Conservation (phyloP, 2,113 vertebrate species). For the Ochotona curzoniae region DNA sequence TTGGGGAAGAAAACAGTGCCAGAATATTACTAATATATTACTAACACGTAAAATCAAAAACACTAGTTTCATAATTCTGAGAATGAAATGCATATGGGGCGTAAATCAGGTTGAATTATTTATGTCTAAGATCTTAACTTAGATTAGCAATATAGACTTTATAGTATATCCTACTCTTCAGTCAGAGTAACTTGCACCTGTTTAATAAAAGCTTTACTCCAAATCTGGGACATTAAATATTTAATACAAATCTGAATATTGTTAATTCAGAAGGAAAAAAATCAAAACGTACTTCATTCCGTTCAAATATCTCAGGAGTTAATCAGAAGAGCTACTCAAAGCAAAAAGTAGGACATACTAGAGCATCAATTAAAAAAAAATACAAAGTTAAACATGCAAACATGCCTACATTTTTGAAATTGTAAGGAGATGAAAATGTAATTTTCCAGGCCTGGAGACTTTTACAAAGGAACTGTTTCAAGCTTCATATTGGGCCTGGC, state of each 20-base stretch:
- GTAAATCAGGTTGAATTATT: neutral
- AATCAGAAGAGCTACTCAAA: neutral
- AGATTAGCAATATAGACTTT: neutral
- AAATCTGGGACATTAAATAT: neutral
- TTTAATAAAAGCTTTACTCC: neutral
- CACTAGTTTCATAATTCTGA: neutral
- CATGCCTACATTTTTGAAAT: neutral
- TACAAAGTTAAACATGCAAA: neutral
- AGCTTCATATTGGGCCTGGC: neutral
- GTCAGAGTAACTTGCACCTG: neutral
- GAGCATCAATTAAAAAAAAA: neutral
- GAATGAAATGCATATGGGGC: neutral
- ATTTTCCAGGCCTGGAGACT: neutral
- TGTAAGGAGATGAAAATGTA: neutral
- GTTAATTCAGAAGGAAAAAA: neutral
- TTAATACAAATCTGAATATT: neutral
- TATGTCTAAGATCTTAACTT: neutral
- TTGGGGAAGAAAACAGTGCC: no score
- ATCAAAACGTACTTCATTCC: neutral
- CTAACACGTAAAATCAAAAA: neutral
- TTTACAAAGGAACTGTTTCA: neutral
- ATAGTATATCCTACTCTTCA: neutral
- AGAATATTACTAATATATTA: no score
- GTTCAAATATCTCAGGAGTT: neutral
- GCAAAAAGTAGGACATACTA: neutral